phyloP scores from a whole-genome alignment of 2,113 vertebrate genomes.

The Callaeas wilsoni region DNA sequence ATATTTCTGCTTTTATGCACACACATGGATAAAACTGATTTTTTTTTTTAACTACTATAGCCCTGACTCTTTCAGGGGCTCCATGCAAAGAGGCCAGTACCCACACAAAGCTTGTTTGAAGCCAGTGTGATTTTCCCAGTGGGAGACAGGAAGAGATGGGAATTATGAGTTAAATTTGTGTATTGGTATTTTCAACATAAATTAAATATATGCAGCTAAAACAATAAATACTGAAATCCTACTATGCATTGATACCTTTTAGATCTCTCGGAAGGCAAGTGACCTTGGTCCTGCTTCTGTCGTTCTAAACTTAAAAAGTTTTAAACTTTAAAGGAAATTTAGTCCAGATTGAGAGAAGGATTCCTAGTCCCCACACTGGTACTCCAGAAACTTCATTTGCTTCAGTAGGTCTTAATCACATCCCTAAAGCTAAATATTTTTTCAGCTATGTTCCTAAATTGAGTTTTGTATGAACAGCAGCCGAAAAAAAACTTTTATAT shows the following conservation, averaged over 20 bases:
- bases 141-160: constrained; percentile 28
- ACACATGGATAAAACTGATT: not conserved
- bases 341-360: not conserved
- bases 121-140: constrained; percentile 1
- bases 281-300: not conserved
- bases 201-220: constrained; percentile 45
- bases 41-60: not conserved
- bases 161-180: constrained; percentile 37
- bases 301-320: not conserved
- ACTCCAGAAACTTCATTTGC: not conserved
- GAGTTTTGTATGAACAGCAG: not conserved
- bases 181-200: constrained; percentile 37
- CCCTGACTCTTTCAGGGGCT: not conserved
- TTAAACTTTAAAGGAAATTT: constrained; percentile 23
- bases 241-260: not conserved
- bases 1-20: not conserved
- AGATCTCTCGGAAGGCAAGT: constrained; percentile 8
- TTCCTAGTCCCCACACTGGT: not conserved
- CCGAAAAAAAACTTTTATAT: not conserved
- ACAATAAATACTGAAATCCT: constrained; percentile 47
- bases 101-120: constrained; percentile 23
- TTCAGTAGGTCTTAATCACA: not conserved
- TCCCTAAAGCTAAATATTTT: not conserved
- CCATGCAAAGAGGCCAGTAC: not conserved
- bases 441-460: not conserved